Conservation (phyloP, 2,888 invertebrate species). For the Drosophila limbata region DNA sequence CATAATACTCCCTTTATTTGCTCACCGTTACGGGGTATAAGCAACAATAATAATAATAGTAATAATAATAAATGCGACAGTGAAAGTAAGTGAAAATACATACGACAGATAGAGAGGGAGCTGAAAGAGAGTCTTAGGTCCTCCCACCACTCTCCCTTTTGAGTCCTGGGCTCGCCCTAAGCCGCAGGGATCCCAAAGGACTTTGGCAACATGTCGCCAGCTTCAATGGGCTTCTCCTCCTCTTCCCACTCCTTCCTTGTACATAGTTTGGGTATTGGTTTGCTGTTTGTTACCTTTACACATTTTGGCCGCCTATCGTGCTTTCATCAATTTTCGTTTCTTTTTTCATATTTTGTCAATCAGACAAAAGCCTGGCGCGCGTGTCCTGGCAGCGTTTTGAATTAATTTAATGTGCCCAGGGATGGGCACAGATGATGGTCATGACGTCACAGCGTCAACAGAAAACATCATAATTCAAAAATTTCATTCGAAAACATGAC, state of each 20-base stretch:
- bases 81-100: constrained; percentile 67
- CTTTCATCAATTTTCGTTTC: constrained; percentile 66
- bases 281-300: constrained; percentile 55
- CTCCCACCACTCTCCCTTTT: not conserved
- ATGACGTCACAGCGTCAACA: constrained; percentile 58
- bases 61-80: constrained; percentile 63
- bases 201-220: constrained; percentile 58
- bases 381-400: constrained; percentile 80
- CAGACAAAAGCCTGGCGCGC: constrained; percentile 68
- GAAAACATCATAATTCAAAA: constrained; percentile 81
- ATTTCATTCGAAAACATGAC: constrained; percentile 79
- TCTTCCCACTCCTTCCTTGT: too few relatives aligned
- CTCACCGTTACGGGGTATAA: constrained; percentile 18
- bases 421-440: constrained; percentile 52
- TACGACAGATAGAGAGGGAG: constrained; percentile 4
- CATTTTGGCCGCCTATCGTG: constrained; percentile 46
- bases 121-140: constrained; percentile 21
- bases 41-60: constrained; percentile 55
- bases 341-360: constrained; percentile 66
- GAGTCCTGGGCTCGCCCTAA: constrained; percentile 31
- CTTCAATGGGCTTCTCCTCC: constrained; percentile 6
- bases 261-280: not conserved
- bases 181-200: constrained; percentile 67
- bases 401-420: constrained; percentile 79
- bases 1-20: constrained; percentile 1